Evolutionary conservation across 2,888 invertebrate genomes (phyloP), one percentile per base, ranked within the genome.

Genomic region (Tachina lurida): DNA sequence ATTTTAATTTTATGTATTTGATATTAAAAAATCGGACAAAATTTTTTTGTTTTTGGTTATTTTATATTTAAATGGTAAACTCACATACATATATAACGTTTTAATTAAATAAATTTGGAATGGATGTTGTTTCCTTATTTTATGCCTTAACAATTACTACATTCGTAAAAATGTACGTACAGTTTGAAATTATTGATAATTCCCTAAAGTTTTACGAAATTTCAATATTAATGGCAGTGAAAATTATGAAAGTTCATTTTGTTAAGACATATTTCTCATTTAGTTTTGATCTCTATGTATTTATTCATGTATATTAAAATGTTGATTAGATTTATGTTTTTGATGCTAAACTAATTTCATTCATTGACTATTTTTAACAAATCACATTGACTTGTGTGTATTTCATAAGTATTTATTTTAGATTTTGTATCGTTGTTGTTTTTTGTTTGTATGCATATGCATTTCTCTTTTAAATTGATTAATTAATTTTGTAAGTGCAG

Each of bases 401-500:
- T 31, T 70, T 75, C 71, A 58, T 82, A 49, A 56, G 58, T 63
- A 41, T 70, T 77, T 49, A 49, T 41, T 68, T 83, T 60, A 49
- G 58, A 56, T 73, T 84, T 56, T 62, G 17, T 67, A 71, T 86
- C 86, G 86, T 86, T 86, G 86, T 86, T 83, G 41, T 68, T 77
- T 15, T 63, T 3, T n/a, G 2, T 13, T 45, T 22, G 9, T 19
- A 19, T 22, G 3, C 31, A 3, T 22, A 31, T 63, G 3, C 13
- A 5, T 67, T 49, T 52, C 39, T 10, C 10, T 15, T 31, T 65
- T 22, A 65, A 47, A 47, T 12, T 31, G 7, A 31, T 47, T 31
- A 15, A 63, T 52, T 68, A 45, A 75, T 52, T 58, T 41, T 9
- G 58, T n/a, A 62, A 76, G 80, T 77, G 80, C 80, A 58, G 3